Evolutionary conservation across 1,140 invertebrate genomes (phyloP).

Genomic region (Lepidurus packardi): DNA sequence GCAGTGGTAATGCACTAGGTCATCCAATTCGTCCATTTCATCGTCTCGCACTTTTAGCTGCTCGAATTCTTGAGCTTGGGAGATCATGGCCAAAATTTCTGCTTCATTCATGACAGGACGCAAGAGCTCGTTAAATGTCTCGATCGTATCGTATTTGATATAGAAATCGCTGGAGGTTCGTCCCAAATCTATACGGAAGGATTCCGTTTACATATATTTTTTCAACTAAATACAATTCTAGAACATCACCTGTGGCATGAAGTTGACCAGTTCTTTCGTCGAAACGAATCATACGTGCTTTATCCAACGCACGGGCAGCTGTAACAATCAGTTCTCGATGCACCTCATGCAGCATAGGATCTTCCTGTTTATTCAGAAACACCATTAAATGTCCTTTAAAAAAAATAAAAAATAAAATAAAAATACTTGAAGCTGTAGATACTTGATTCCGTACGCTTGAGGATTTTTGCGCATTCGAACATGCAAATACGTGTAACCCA

Average conservation of each 20-base stretch:
- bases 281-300: constrained; percentile 89
- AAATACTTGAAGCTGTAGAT: constrained; percentile 54
- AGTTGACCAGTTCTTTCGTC: constrained; percentile 76
- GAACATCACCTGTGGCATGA: constrained; percentile 60
- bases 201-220: neutral
- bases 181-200: constrained; percentile 65
- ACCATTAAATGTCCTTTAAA: constrained; percentile 27
- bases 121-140: constrained; percentile 75
- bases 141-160: constrained; percentile 93
- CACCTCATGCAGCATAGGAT: constrained; percentile 66
- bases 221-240: no score
- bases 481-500: constrained; percentile 95
- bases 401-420: constrained; percentile 5
- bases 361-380: constrained; percentile 51
- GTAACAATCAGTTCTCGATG: constrained; percentile 67
- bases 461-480: constrained; percentile 92
- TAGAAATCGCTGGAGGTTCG: constrained; percentile 96
- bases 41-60: constrained; percentile 95
- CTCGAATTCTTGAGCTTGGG: constrained; percentile 87
- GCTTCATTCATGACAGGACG: constrained; percentile 75
- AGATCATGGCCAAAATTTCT: constrained; percentile 81
- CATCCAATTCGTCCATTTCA: constrained; percentile 84
- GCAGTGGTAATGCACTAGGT: constrained; percentile 63
- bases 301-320: constrained; percentile 79
- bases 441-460: constrained; percentile 77